A percentile compares a stretch with the other conserved stretches of the same genome.
Conservation (phyloP, 2,113 vertebrate species). For the Myxocyprinus asiaticus region DNA sequence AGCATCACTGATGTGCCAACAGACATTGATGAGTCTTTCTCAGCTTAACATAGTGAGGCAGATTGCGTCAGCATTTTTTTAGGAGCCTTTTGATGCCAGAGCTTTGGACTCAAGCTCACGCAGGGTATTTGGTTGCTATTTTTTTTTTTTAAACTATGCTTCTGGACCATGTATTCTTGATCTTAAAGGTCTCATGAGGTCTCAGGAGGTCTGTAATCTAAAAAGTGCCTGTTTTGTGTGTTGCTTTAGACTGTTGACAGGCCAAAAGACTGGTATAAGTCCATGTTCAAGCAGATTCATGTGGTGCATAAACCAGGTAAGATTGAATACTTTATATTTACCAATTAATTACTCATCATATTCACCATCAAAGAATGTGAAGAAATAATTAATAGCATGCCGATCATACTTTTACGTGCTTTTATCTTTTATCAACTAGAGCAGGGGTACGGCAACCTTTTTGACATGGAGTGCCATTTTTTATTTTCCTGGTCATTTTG, state of each 20-base stretch:
- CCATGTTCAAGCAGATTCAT: slow-evolving; percentile 91
- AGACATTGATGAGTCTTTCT: slow-evolving; percentile 17
- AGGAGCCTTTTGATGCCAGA: background rate
- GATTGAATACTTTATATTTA: slow-evolving; percentile 10
- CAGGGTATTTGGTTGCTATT: slow-evolving; percentile 13
- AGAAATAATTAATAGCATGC: no score
- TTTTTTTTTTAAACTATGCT: slow-evolving; percentile 4
- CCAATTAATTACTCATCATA: no score
- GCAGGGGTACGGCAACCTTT: no score
- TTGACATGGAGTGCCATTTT: no score
- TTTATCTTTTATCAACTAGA: no score
- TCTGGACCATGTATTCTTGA: background rate
- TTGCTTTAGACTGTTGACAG: slow-evolving; percentile 82
- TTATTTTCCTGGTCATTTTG: no score
- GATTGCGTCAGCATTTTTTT: slow-evolving; percentile 24
- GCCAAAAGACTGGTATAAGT: slow-evolving; percentile 91
- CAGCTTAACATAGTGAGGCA: slow-evolving; percentile 54
- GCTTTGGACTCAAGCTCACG: background rate
- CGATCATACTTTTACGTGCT: no score
- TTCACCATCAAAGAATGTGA: no score
- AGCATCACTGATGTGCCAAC: slow-evolving; percentile 39
- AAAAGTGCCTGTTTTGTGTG: slow-evolving; percentile 20
- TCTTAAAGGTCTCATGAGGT: no score
- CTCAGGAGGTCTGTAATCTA: background rate
- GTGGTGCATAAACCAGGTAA: slow-evolving; percentile 85